Percentiles rank a stretch among this genome's conserved stretches.
Evolutionary conservation across 2,113 vertebrate species (phyloP).

Genomic region (Lepidothrix coronata): DNA sequence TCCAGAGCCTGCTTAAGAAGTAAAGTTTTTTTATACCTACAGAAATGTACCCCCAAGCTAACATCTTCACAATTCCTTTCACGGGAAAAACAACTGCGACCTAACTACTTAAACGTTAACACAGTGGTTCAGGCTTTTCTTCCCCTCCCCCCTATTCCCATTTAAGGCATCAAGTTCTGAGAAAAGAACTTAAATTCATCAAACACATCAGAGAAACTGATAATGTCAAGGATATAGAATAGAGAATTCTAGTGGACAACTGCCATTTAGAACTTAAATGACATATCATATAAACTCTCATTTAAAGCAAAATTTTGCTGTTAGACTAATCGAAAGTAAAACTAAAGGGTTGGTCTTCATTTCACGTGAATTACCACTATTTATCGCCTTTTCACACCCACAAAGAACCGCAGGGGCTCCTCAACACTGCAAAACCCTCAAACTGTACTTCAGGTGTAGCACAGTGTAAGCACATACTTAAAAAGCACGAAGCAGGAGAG

Average conservation of each 20-base stretch:
- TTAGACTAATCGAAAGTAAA: not conserved
- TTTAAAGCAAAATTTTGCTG: not conserved
- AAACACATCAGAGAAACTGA: not conserved
- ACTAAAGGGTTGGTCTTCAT: not conserved
- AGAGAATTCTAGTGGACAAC: not conserved
- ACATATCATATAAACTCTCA: not conserved
- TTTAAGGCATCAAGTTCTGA: not conserved
- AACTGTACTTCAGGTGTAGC: not conserved
- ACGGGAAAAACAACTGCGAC: not conserved
- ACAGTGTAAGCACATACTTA: not conserved
- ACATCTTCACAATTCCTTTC: not conserved
- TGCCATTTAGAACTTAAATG: not conserved
- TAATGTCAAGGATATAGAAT: not conserved
- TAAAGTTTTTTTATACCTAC: not conserved
- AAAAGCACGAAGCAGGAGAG: not conserved
- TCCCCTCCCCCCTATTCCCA: accelerated
- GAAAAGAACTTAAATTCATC: not conserved
- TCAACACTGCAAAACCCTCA: not conserved
- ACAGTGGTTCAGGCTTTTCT: not conserved
- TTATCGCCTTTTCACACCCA: not conserved
- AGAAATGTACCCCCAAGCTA: not conserved
- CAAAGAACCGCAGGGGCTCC: not conserved
- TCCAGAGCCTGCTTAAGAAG: not conserved
- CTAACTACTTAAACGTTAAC: not conserved
- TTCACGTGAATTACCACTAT: not conserved